These are phyloP conservation scores for Acromyrmex charruanus DNA, from an alignment of 1,140 invertebrate genomes.

Conservation along the genomic window DNA sequence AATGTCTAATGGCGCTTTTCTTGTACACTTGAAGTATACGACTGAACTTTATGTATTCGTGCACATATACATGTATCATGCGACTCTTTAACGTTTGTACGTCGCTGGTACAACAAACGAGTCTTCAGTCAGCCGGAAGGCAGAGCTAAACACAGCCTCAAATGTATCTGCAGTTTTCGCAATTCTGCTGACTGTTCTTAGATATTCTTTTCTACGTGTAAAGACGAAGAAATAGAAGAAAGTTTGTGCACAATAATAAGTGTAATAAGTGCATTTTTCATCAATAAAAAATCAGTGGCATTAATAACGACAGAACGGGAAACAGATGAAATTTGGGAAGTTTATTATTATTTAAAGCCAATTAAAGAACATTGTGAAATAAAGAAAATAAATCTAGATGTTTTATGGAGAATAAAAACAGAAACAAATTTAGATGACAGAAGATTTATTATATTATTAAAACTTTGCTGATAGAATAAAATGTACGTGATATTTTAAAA, in stretches of 20 bases:
- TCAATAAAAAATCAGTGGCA: not conserved
- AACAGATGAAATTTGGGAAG: not conserved
- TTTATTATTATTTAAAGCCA: not conserved
- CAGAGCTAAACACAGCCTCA: constrained; percentile 49
- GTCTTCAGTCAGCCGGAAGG: constrained; percentile 65
- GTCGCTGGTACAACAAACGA: constrained; percentile 60
- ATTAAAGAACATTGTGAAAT: not conserved
- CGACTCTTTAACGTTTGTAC: not conserved
- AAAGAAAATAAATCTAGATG: not conserved
- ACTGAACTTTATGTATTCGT: not conserved
- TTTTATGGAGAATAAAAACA: not conserved
- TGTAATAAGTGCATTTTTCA: constrained; percentile 49
- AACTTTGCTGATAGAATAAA: constrained; percentile 20
- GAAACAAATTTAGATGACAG: not conserved
- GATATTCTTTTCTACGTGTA: constrained; percentile 22
- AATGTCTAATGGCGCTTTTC: constrained; percentile 47
- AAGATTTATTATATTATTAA: not conserved
- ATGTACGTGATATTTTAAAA: constrained; percentile 28
- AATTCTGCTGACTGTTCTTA: constrained; percentile 61
- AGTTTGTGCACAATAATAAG: constrained; percentile 45
- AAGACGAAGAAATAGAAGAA: constrained; percentile 39
- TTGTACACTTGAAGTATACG: not conserved
- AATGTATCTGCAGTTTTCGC: constrained; percentile 63
- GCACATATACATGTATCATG: not conserved
- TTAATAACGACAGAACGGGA: too few relatives aligned